A percentile compares a stretch with the other conserved stretches of the same genome.
Evolutionary conservation across 2,113 vertebrate species (phyloP).

Genomic region (Sturnira hondurensis): DNA sequence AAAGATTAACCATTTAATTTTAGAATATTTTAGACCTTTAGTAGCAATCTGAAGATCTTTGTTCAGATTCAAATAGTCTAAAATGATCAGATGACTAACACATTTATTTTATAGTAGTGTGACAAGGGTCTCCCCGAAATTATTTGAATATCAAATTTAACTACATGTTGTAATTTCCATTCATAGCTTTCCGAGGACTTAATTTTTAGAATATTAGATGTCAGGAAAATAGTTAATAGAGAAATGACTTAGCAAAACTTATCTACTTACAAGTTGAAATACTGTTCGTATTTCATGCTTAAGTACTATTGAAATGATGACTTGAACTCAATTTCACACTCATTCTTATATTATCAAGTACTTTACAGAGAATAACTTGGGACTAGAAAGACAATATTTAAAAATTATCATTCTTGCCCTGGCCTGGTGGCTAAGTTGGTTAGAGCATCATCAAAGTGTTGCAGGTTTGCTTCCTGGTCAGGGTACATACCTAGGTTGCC

Average conservation of each 20-base stretch:
- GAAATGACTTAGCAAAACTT: conserved; percentile 34
- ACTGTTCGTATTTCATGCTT: conserved; percentile 12
- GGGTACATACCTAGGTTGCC: neutral
- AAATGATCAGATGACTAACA: conserved; percentile 46
- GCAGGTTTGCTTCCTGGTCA: neutral
- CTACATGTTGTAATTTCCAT: conserved; percentile 42
- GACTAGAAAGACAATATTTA: neutral
- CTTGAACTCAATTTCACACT: neutral
- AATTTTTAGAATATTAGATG: conserved; percentile 59
- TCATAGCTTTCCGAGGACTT: conserved; percentile 53
- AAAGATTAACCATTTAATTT: neutral
- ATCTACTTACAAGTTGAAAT: conserved; percentile 32
- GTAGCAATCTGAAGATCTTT: conserved; percentile 14
- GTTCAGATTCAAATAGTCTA: conserved; percentile 18
- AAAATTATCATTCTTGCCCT: neutral
- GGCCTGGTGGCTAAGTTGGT: too few species aligned
- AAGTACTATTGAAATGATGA: conserved; percentile 1
- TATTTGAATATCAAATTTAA: conserved; percentile 66
- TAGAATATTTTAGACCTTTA: conserved; percentile 31
- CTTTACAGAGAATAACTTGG: neutral
- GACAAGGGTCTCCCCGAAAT: conserved; percentile 32
- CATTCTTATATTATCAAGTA: neutral
- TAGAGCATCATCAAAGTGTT: too few species aligned
- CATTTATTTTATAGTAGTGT: neutral
- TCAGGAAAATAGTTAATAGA: conserved; percentile 37